Conservation (phyloP, 2,113 vertebrate genomes). For the Pseudopodoces humilis region DNA sequence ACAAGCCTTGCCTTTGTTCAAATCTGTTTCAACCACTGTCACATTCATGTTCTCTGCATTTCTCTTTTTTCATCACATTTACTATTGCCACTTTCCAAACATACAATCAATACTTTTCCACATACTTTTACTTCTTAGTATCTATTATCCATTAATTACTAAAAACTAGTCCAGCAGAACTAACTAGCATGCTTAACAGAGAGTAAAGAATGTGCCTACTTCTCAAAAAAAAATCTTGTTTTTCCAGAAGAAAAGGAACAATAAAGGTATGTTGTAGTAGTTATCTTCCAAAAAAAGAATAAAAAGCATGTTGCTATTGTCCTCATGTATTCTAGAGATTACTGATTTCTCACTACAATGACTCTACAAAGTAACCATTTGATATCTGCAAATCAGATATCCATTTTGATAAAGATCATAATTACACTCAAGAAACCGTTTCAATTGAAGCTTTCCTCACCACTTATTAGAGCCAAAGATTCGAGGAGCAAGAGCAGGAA, state of each 20-base stretch:
- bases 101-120: background rate
- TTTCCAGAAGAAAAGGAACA: background rate
- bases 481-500: constrained; percentile 91
- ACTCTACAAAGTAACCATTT: background rate
- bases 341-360: background rate
- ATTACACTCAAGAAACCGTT: background rate
- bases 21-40: background rate
- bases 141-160: background rate
- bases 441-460: constrained; percentile 71
- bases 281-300: background rate
- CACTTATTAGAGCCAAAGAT: constrained; percentile 97
- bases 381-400: background rate
- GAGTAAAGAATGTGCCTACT: background rate
- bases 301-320: background rate
- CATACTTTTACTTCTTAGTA: background rate
- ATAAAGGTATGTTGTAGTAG: background rate
- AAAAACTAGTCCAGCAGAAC: background rate
- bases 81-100: background rate
- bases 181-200: background rate
- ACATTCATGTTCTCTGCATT: background rate
- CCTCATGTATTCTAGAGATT: background rate
- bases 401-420: background rate
- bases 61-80: background rate
- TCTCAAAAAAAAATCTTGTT: background rate
- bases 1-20: background rate